Conservation (phyloP, 1,140 invertebrate species). For the Zaprionus tsacasi region DNA sequence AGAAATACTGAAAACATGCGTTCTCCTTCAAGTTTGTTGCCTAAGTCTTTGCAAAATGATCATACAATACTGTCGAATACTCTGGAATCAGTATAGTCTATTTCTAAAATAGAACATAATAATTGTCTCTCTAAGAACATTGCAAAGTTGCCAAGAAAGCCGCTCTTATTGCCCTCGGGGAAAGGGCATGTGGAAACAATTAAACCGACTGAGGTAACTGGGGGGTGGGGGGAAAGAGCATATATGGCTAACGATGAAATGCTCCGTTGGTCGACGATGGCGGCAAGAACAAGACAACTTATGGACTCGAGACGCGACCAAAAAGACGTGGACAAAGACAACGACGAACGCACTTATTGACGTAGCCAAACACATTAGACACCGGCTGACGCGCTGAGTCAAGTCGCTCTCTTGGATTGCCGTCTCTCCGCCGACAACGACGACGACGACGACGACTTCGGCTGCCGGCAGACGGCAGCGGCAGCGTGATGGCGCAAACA, state of each 20-base stretch:
- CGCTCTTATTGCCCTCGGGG: slow-evolving; percentile 4
- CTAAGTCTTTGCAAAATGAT: neutral
- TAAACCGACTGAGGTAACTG: slow-evolving; percentile 40
- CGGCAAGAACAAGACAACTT: slow-evolving; percentile 20
- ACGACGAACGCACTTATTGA: slow-evolving; percentile 67
- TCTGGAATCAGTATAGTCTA: neutral
- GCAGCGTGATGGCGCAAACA: slow-evolving; percentile 74
- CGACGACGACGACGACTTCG: neutral
- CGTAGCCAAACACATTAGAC: slow-evolving; percentile 79
- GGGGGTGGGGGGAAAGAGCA: slow-evolving; percentile 22
- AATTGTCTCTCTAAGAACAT: neutral
- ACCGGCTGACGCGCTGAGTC: slow-evolving; percentile 25
- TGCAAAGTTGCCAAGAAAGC: slow-evolving; percentile 7
- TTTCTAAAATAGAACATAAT: neutral
- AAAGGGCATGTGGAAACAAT: slow-evolving; percentile 61
- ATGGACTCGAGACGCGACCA: slow-evolving; percentile 13
- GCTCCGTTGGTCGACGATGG: slow-evolving; percentile 55
- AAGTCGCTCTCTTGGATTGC: neutral
- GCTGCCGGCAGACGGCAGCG: slow-evolving; percentile 35
- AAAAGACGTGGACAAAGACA: slow-evolving; percentile 34
- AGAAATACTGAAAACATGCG: neutral
- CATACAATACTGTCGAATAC: neutral
- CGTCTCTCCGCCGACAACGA: neutral
- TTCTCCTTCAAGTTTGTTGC: neutral
- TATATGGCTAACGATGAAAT: slow-evolving; percentile 47